Percentiles rank a stretch among this genome's conserved stretches.
These are phyloP conservation scores for Eristalinus aeneus DNA, from an alignment of 2,888 invertebrate species.

Conservation along the genomic window DNA sequence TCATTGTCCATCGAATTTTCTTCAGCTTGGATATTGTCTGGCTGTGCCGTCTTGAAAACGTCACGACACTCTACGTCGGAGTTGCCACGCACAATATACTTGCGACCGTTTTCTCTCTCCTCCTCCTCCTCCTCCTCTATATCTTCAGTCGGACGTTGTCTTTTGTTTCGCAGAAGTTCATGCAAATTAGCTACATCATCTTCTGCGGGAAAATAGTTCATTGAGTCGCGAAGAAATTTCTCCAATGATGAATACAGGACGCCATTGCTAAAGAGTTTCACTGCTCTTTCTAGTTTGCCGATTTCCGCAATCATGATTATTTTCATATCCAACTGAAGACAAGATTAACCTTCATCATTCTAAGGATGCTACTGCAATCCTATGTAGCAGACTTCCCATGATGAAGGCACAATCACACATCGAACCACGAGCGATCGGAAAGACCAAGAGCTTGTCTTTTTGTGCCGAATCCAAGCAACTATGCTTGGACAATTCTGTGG, in stretches of 20 bases:
- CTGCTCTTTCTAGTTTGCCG: not conserved
- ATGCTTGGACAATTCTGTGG: no score
- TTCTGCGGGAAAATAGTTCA: constrained; percentile 13
- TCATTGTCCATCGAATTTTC: constrained; percentile 4
- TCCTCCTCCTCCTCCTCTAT: no score
- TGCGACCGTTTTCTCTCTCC: no score
- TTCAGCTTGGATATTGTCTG: not conserved
- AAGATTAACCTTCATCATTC: no score
- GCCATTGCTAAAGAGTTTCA: constrained; percentile 8
- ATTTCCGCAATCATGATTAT: constrained; percentile 21
- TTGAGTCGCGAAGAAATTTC: constrained; percentile 7
- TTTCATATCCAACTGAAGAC: constrained; percentile 8
- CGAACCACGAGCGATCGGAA: no score
- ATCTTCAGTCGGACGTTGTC: not conserved
- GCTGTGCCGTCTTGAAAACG: constrained; percentile 7
- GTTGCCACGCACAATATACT: no score
- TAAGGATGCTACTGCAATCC: no score
- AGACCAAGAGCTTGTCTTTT: no score
- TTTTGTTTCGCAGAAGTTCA: constrained; percentile 19
- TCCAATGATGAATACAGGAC: constrained; percentile 8
- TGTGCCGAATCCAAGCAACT: no score
- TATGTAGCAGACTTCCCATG: no score
- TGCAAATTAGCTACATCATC: constrained; percentile 13
- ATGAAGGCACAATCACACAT: no score
- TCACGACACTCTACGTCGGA: not conserved